phyloP scores from a whole-genome alignment of 2,113 vertebrate species.

The Jacana jacana region DNA sequence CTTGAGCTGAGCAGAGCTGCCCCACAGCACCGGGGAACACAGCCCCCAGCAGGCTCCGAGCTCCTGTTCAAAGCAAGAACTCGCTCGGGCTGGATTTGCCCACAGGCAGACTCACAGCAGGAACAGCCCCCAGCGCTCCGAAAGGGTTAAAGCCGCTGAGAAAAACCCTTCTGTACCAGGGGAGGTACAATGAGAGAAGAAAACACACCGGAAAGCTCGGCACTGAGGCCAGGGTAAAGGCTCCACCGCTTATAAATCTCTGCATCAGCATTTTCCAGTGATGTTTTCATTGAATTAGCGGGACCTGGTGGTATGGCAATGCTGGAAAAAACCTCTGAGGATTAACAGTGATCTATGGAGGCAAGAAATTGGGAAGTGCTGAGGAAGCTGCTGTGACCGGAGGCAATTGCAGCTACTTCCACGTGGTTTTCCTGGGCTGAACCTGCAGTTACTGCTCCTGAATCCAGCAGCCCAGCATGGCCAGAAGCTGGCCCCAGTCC shows the following conservation, averaged over 20 bases:
- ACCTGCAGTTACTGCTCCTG: not conserved
- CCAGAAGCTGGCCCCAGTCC: not conserved
- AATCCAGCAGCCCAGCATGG: not conserved
- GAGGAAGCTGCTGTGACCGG: not conserved
- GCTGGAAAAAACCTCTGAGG: not conserved
- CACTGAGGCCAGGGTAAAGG: not conserved
- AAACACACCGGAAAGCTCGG: not conserved
- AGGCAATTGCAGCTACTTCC: not conserved
- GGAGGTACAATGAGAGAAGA: not conserved
- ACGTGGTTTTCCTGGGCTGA: not conserved
- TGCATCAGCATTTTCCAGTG: not conserved
- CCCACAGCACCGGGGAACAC: rapidly evolving
- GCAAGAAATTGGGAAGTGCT: constrained; percentile 10
- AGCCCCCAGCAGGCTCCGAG: not conserved
- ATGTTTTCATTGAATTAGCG: not conserved
- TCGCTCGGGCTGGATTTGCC: rapidly evolving
- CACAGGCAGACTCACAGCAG: not conserved
- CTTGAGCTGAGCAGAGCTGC: not conserved
- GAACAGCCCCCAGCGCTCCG: not conserved
- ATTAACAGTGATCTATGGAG: constrained; percentile 3
- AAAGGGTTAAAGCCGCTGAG: rapidly evolving
- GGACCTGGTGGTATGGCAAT: not conserved
- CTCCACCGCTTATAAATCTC: not conserved
- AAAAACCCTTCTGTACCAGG: not conserved
- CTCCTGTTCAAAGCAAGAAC: not conserved